phyloP scores from a whole-genome alignment of 2,113 vertebrate species.

The Oxyruncus cristatus region DNA sequence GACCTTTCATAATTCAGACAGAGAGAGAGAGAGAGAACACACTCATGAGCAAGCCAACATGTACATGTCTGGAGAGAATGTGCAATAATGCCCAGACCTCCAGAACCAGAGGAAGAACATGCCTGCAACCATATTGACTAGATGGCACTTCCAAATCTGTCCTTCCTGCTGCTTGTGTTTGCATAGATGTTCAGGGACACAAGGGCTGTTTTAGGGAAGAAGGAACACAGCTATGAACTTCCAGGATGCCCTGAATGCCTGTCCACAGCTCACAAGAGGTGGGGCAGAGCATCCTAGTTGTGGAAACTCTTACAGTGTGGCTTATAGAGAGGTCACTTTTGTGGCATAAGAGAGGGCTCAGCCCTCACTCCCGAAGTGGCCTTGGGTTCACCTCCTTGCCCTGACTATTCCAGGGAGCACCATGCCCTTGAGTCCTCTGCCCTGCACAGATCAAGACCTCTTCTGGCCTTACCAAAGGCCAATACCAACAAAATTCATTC shows the following conservation, averaged over 20 bases:
- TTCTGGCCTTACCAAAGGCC: not conserved
- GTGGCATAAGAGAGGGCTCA: not conserved
- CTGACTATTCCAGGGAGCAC: not conserved
- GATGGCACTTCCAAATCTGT: not conserved
- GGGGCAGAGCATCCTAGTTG: not conserved
- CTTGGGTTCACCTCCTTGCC: not conserved
- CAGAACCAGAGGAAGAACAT: not conserved
- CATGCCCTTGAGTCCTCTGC: not conserved
- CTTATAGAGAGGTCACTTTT: not conserved
- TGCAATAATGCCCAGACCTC: not conserved
- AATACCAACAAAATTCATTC: not conserved
- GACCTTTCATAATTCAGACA: not conserved
- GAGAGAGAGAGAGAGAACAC: not conserved
- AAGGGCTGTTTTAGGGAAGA: not conserved
- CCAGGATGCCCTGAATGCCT: not conserved
- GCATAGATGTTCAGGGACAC: not conserved
- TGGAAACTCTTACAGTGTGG: not conserved
- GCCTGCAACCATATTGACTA: not conserved
- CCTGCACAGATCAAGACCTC: not conserved
- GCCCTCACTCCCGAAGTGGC: not conserved
- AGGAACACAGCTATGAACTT: not conserved
- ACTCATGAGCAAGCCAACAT: rapidly evolving
- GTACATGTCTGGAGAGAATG: not conserved
- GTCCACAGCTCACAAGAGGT: not conserved
- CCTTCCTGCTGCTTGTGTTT: not conserved